Evolutionary conservation across 1,140 invertebrate species (phyloP).

Genomic region (Papilio aristodemus): DNA sequence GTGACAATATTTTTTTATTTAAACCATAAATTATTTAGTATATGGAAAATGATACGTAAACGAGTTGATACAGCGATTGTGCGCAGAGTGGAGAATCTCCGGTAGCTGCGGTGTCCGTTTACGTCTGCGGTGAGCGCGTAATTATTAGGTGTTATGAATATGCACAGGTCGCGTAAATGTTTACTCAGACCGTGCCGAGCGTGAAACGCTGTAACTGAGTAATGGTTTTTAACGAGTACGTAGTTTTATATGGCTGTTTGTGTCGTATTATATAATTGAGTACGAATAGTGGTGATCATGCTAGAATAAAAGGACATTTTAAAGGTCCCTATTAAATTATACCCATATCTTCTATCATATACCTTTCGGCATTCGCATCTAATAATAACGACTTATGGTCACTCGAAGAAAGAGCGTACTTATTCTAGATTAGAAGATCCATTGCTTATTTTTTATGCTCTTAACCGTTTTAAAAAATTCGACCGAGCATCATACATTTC

Average conservation of each 20-base stretch:
- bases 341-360: too few relatives aligned
- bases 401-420: too few relatives aligned
- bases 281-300: too few relatives aligned
- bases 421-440: too few relatives aligned
- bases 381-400: too few relatives aligned
- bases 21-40: neutral
- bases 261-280: neutral
- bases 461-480: too few relatives aligned
- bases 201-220: conserved; percentile 3
- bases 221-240: neutral
- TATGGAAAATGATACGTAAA: neutral
- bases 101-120: conserved; percentile 17
- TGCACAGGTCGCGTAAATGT: conserved; percentile 2
- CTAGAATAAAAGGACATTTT: too few relatives aligned
- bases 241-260: neutral
- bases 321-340: too few relatives aligned
- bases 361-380: too few relatives aligned
- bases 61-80: neutral
- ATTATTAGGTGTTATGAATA: conserved; percentile 10
- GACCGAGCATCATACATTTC: too few relatives aligned
- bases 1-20: too few relatives aligned
- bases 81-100: neutral
- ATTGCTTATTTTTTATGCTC: too few relatives aligned
- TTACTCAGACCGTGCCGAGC: neutral
- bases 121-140: conserved; percentile 8